Conservation (phyloP, 2,888 invertebrate genomes). For the Dicyrtoma fusca region DNA sequence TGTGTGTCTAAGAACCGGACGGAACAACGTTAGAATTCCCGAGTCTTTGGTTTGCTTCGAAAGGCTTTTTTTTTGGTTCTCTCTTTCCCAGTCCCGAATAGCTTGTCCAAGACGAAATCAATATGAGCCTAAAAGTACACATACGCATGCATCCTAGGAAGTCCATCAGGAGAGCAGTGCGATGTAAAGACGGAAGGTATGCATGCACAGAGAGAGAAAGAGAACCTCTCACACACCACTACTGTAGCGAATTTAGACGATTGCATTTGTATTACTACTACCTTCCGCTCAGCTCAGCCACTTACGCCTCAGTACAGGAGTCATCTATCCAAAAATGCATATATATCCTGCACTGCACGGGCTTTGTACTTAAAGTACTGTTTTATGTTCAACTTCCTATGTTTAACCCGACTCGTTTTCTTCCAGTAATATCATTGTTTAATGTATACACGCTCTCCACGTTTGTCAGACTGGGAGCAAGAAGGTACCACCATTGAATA, state of each 20-base stretch:
- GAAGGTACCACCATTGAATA: constrained; percentile 11
- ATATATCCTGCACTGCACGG: background rate
- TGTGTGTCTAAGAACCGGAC: too few relatives aligned
- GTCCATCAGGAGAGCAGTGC: too few relatives aligned
- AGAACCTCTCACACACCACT: too few relatives aligned
- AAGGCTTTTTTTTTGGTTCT: constrained; percentile 11
- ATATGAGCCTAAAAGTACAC: constrained; percentile 28
- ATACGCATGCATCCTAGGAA: background rate
- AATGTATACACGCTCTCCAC: constrained; percentile 8
- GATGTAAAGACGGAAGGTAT: too few relatives aligned
- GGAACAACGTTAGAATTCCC: constrained; percentile 23
- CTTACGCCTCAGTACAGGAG: background rate
- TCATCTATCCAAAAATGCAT: too few relatives aligned
- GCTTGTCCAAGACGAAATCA: constrained; percentile 30
- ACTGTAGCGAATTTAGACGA: too few relatives aligned
- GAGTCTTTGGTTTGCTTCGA: constrained; percentile 24
- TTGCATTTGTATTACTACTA: background rate
- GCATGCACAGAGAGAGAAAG: too few relatives aligned
- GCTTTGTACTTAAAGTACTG: constrained; percentile 17
- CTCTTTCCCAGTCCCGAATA: constrained; percentile 10
- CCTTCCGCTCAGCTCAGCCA: too few relatives aligned
- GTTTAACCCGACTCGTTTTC: constrained; percentile 15
- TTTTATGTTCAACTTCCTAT: constrained; percentile 23
- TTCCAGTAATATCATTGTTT: constrained; percentile 16
- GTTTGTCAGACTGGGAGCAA: constrained; percentile 3